Evolutionary conservation across 2,888 invertebrate species (phyloP).

Genomic region (Scaeva pyrastri): DNA sequence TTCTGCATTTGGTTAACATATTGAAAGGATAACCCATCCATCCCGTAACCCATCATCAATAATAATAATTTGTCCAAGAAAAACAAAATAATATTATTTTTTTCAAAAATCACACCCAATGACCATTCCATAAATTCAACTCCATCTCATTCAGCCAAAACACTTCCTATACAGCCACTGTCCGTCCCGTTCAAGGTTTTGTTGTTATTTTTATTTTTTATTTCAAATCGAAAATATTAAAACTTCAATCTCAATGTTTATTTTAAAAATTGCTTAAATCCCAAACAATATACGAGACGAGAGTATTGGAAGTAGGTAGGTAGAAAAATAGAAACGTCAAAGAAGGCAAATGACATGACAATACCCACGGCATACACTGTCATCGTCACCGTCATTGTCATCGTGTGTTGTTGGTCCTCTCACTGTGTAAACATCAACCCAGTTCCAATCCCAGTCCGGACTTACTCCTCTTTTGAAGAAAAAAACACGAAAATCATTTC

Average conservation of each 20-base stretch:
- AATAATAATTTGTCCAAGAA: constrained; percentile 11
- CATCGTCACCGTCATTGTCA: constrained; percentile 9
- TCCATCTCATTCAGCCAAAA: neutral
- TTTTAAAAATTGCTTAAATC: constrained; percentile 62
- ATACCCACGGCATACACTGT: constrained; percentile 1
- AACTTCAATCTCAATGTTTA: constrained; percentile 64
- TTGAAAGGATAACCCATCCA: constrained; percentile 53
- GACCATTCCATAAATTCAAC: constrained; percentile 22
- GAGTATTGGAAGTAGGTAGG: no score
- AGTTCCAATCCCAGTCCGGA: neutral
- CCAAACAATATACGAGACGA: neutral
- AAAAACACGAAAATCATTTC: constrained; percentile 38
- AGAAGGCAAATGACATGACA: neutral
- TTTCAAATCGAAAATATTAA: constrained; percentile 35
- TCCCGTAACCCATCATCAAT: neutral
- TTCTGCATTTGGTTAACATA: constrained; percentile 31
- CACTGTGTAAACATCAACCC: constrained; percentile 60
- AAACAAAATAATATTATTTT: constrained; percentile 53
- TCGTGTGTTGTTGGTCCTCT: constrained; percentile 49
- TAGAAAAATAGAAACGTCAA: neutral
- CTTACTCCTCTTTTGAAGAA: constrained; percentile 15
- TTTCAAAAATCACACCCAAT: constrained; percentile 25
- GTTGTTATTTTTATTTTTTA: constrained; percentile 17
- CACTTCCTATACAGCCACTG: neutral
- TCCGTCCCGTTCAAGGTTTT: neutral